Base-by-base conservation (phyloP, 2,888 invertebrate genomes). In the Sarcophaga rosellei region DNA sequence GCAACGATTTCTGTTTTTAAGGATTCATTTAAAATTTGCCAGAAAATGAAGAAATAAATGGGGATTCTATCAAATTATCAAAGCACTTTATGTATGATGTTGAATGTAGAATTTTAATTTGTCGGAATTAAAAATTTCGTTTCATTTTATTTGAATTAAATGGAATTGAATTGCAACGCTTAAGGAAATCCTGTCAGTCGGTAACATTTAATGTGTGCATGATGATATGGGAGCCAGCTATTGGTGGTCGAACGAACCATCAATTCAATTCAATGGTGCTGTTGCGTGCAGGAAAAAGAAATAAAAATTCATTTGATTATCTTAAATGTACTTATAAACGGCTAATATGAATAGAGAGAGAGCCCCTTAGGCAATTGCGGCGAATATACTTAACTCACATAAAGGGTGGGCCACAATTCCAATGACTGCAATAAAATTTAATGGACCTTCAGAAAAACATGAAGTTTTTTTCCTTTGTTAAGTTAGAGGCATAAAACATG, bases 81-180 rank as follows among this genome's bases (percentile, higher is more conserved):
- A 35, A 35, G 35, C 35, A 35, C 35, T 35, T 10, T 10, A 35
- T 35, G 8, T 10, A 35, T 35, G 8, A 35, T 35, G 35, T 35
- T 35, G 35, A 35, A 35, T 3, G 8, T 35, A 4, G 0, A 35
- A 35, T 0, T 35, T 10, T 8, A 35, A 35, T 35, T 35, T 3
- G 8, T 2, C 2, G 10, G 8, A 10, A 35, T 35, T 35, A 10
- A 35, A 35, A 35, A 35, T 35, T 35, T 35, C 10, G 8, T 35
- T 44, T 25, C 5, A 62, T 65, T 69, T 59, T 66, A 15, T 15
- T 35, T 65, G 59, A 63, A 69, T 81, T 75, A 21, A 65, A 75
- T 74, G 62, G n/a, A 70, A 75, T 82, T 72, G 35, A 82, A 75
- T 75, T 72, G 72, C 75, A 81, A 68, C 70, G 72, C 66, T 81